phyloP scores from a whole-genome alignment of 2,113 vertebrate species.

The Gambusia holbrooki region DNA sequence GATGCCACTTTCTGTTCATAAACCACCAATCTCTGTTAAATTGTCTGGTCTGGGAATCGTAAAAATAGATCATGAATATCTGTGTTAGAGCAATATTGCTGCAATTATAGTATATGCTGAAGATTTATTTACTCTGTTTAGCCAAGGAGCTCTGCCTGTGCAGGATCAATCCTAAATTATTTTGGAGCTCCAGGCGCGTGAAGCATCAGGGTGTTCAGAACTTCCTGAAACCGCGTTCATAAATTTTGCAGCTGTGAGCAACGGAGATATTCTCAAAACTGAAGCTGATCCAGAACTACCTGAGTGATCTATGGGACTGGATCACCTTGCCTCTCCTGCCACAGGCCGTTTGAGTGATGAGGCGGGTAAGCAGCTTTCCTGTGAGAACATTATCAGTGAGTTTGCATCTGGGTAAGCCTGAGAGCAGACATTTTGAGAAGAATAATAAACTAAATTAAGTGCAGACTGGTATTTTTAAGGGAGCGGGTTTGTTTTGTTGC shows the following conservation, averaged over 20 bases:
- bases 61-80: no score
- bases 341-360: background rate
- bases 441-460: background rate
- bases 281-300: background rate
- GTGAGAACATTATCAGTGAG: no score
- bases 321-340: background rate
- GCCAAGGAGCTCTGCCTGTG: background rate
- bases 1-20: no score
- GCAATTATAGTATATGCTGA: no score
- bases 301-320: background rate
- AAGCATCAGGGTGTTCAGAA: background rate
- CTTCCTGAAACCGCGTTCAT: background rate
- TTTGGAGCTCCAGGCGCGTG: background rate
- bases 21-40: no score
- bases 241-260: background rate
- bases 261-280: no score
- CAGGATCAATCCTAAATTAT: background rate
- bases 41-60: no score
- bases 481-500: no score
- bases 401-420: no score
- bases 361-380: no score
- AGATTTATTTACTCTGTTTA: no score
- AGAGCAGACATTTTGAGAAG: background rate
- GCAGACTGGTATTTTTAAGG: background rate
- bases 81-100: no score